Evolutionary conservation across 2,113 vertebrate genomes (phyloP).

Genomic region (Pyxicephalus adspersus): DNA sequence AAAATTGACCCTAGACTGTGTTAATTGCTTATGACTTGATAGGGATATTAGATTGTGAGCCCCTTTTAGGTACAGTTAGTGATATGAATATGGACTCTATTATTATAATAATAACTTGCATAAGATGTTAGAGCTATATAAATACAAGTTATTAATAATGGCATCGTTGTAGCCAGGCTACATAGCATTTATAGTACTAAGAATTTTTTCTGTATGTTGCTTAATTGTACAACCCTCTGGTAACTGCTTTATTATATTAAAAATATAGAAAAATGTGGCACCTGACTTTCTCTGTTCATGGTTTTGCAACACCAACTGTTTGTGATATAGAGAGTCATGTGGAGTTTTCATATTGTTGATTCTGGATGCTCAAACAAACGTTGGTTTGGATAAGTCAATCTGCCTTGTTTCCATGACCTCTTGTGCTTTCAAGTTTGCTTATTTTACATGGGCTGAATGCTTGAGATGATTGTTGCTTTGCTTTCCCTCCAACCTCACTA

Average conservation of each 20-base stretch:
- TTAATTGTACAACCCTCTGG: too few relatives aligned
- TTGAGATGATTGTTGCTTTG: slow-evolving; percentile 49
- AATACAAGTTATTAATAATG: too few relatives aligned
- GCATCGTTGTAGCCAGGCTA: too few relatives aligned
- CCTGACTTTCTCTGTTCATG: neutral
- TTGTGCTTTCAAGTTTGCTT: slow-evolving; percentile 50
- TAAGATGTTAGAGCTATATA: too few relatives aligned
- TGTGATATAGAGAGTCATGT: slow-evolving; percentile 45
- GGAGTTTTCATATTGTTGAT: slow-evolving; percentile 51
- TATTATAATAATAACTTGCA: too few relatives aligned
- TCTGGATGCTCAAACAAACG: slow-evolving; percentile 41
- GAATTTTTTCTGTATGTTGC: too few relatives aligned
- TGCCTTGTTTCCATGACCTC: slow-evolving; percentile 46
- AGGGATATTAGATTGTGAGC: too few relatives aligned
- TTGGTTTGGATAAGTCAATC: slow-evolving; percentile 42
- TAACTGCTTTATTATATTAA: neutral
- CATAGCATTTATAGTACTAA: too few relatives aligned
- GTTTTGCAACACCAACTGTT: slow-evolving; percentile 31
- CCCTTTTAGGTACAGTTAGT: too few relatives aligned
- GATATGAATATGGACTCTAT: too few relatives aligned
- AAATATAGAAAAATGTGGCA: neutral
- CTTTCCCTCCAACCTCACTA: slow-evolving; percentile 9
- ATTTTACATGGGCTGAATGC: slow-evolving; percentile 33
- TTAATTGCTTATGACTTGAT: too few relatives aligned
- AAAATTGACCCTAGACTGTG: too few relatives aligned